Conservation (phyloP, 2,113 vertebrate species). For the Apodemus speciosus region DNA sequence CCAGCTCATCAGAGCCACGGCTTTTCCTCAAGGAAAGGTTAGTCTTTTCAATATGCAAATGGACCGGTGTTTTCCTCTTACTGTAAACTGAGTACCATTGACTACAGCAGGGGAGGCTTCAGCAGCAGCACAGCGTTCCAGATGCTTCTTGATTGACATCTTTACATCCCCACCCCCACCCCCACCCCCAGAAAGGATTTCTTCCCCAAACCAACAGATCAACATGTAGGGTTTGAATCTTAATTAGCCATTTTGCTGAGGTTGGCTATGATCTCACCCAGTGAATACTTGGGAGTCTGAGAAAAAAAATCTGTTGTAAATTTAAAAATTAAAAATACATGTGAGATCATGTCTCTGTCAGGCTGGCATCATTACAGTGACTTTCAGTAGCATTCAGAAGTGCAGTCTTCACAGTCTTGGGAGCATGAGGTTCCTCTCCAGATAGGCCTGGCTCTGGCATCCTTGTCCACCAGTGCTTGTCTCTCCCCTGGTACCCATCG, state of each 20-base stretch:
- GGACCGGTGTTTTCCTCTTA: background rate
- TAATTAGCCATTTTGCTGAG: background rate
- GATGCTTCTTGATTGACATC: slow-evolving; percentile 1
- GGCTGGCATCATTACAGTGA: background rate
- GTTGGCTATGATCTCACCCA: background rate
- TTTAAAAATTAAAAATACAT: slow-evolving; percentile 23
- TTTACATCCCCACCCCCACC: background rate
- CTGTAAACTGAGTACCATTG: background rate
- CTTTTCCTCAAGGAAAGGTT: background rate
- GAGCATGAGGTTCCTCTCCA: background rate
- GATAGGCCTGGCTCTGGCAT: background rate
- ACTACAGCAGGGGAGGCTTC: background rate
- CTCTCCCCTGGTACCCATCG: too few species aligned
- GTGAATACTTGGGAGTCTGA: background rate
- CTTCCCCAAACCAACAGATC: background rate
- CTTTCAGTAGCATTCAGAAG: background rate
- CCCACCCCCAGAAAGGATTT: background rate
- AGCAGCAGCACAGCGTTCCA: background rate
- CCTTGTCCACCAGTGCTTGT: too few species aligned
- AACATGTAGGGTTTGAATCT: background rate
- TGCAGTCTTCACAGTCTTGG: background rate
- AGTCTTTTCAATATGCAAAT: background rate
- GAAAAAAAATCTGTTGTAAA: background rate
- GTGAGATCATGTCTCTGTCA: background rate
- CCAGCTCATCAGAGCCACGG: background rate